Evolutionary conservation across 2,888 invertebrate genomes (phyloP), one percentile per base, ranked within the genome.

Genomic region (Caenorhabditis wallacei): DNA sequence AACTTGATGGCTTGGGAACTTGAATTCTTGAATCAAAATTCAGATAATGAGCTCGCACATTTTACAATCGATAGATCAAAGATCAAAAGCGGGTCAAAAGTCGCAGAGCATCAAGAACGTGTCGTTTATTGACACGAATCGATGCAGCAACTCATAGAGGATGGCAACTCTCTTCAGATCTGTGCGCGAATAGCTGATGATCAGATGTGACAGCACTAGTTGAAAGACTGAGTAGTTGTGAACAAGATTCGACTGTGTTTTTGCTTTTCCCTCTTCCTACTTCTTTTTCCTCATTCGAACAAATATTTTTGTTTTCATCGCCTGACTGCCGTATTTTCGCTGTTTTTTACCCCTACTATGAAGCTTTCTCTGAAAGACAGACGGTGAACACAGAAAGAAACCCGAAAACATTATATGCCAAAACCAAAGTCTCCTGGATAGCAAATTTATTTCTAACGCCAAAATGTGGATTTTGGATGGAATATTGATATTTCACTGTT

Each of bases 271-370:
- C 53, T 68, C 43, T 46, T 56, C 46, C 72, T 74, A 53, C 76
- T 74, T 35, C 43, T 37, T 53, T 43, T 70, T 69, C 66, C 61
- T 48, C 72, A 68, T 69, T 61, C 72, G 68, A 72, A 72, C 72
- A 80, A 71, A 71, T 79, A 79, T 80, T 72, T 80, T 74, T 80
- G 72, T 80, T 80, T 80, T 80, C 72, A 72, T 80, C 68, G 80
- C 72, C 80, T 54, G 53, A 61, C 68, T 69, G 71, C 57, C 70
- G 69, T 78, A 72, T 80, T 80, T 74, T 59, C 59, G 57, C 48
- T 64, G 63, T 59, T 57, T 57, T n/a, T 57, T 35, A 46, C 54
- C 63, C 54, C 54, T 61, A 69, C 61, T 53, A 68, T 76, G 59
- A 66, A 66, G 37, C 54, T 26, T 68, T 76, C 69, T 68, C 61